Percentiles rank a stretch among this genome's conserved stretches.
phyloP scores from a whole-genome alignment of 1,140 invertebrate genomes.

The Drosophila bipectinata region DNA sequence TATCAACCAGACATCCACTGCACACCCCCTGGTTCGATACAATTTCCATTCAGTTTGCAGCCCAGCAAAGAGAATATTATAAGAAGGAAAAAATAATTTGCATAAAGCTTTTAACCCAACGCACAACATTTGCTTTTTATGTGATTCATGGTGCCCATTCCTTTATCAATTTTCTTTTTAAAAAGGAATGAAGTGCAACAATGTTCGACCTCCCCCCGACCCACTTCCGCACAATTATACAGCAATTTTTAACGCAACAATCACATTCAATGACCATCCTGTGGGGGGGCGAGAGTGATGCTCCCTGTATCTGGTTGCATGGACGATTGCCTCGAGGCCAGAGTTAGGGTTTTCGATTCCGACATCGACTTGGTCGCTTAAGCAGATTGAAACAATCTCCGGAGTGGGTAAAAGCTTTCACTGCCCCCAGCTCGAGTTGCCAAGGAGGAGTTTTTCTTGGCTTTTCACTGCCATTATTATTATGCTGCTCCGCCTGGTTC shows the following conservation, averaged over 20 bases:
- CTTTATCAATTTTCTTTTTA: neutral
- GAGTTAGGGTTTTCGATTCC: constrained; percentile 29
- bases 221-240: constrained; percentile 69
- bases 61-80: constrained; percentile 34
- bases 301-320: constrained; percentile 42
- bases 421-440: neutral
- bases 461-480: constrained; percentile 41
- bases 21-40: constrained; percentile 23
- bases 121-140: constrained; percentile 61
- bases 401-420: constrained; percentile 64
- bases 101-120: constrained; percentile 62
- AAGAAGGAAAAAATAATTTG: constrained; percentile 40
- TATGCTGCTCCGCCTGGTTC: constrained; percentile 37
- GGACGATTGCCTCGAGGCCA: constrained; percentile 39
- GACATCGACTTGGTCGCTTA: constrained; percentile 50
- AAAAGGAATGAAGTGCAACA: constrained; percentile 15
- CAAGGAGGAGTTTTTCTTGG: constrained; percentile 38
- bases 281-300: neutral
- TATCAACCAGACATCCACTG: neutral
- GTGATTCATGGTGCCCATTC: constrained; percentile 38
- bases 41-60: constrained; percentile 42
- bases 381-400: constrained; percentile 79
- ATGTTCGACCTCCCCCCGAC: neutral
- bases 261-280: constrained; percentile 50
- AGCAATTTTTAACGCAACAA: constrained; percentile 70